Percentiles rank a stretch among this genome's conserved stretches.
Evolutionary conservation across 1,140 invertebrate species (phyloP).

Genomic region (Phenacoccus solenopsis): DNA sequence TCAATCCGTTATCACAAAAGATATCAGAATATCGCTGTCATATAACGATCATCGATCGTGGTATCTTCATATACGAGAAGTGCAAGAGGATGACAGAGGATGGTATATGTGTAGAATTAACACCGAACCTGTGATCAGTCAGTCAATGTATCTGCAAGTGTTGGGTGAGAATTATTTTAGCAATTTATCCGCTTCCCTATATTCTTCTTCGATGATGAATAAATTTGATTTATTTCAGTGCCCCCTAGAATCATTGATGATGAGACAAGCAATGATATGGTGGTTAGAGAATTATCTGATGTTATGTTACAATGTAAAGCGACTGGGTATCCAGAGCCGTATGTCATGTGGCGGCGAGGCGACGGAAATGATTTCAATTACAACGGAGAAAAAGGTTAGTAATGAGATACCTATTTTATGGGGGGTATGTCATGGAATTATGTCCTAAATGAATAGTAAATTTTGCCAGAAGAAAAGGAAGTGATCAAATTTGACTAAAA

Average conservation of each 20-base stretch:
- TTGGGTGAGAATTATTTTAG: conserved; percentile 46
- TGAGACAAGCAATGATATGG: conserved; percentile 76
- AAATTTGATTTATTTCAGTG: conserved; percentile 39
- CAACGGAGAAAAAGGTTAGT: conserved; percentile 64
- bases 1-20: conserved; percentile 76
- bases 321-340: conserved; percentile 76
- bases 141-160: conserved; percentile 74
- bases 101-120: conserved; percentile 80
- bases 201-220: too few relatives aligned
- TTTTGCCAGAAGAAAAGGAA: too few relatives aligned
- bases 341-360: conserved; percentile 80
- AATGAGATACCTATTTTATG: background rate
- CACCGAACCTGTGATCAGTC: conserved; percentile 71
- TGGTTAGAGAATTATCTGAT: conserved; percentile 76
- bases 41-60: conserved; percentile 79
- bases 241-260: conserved; percentile 72
- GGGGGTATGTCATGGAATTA: too few relatives aligned
- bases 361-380: conserved; percentile 76
- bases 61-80: conserved; percentile 72
- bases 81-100: conserved; percentile 64
- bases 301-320: conserved; percentile 77
- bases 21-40: conserved; percentile 68
- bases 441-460: too few relatives aligned
- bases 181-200: background rate
- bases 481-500: too few relatives aligned